A percentile compares a stretch with the other conserved stretches of the same genome.
Evolutionary conservation across 2,888 invertebrate genomes (phyloP).

Genomic region (Amphimallon solstitiale): DNA sequence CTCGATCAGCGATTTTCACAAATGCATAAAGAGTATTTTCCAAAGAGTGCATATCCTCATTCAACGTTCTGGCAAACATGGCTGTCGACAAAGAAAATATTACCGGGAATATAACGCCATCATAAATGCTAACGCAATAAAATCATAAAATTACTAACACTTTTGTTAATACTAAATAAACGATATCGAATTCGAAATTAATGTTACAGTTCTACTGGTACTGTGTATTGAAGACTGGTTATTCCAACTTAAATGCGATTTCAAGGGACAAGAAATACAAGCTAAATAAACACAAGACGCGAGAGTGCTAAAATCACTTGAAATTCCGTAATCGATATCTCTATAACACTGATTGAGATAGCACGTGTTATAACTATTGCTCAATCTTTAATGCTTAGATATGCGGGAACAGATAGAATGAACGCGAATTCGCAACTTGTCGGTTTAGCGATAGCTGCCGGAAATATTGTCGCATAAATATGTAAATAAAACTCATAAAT

Average conservation of each 20-base stretch:
- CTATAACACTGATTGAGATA: conserved; percentile 8
- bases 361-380: conserved; percentile 21
- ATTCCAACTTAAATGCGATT: too few relatives aligned
- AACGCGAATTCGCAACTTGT: not conserved
- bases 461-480: too few relatives aligned
- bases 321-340: conserved; percentile 27
- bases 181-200: not conserved
- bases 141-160: conserved; percentile 6
- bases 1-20: not conserved
- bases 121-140: conserved; percentile 5
- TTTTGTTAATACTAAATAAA: conserved; percentile 5
- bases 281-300: not conserved
- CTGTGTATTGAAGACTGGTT: too few relatives aligned
- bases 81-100: not conserved
- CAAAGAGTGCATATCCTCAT: not conserved
- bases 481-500: too few relatives aligned
- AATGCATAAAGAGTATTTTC: not conserved
- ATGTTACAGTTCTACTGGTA: too few relatives aligned
- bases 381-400: conserved; percentile 11
- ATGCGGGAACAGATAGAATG: not conserved
- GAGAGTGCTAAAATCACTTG: conserved; percentile 6
- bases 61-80: not conserved
- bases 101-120: not conserved
- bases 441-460: too few relatives aligned
- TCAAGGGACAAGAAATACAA: too few relatives aligned